These are phyloP conservation scores for Toxotes chatareus DNA, from an alignment of 2,113 vertebrate genomes.

Conservation along the genomic window DNA sequence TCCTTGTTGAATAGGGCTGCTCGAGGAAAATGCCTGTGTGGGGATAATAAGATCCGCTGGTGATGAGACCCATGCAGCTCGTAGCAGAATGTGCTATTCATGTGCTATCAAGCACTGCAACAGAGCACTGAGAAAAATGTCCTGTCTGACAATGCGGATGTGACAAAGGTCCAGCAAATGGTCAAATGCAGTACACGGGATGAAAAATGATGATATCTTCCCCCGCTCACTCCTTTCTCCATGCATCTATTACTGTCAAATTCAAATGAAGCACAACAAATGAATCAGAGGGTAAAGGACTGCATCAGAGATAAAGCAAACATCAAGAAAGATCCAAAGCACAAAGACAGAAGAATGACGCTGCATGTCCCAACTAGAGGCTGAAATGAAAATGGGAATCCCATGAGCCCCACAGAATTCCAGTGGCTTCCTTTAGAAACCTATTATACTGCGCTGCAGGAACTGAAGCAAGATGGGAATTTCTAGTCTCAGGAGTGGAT, in stretches of 20 bases:
- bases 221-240: not conserved
- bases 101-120: slow-evolving; percentile 22
- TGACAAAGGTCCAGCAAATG: slow-evolving; percentile 20
- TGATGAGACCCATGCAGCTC: slow-evolving; percentile 39
- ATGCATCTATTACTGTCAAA: not conserved
- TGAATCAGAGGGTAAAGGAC: not conserved
- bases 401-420: not conserved
- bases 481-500: not conserved
- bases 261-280: slow-evolving; percentile 1
- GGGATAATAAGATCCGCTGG: slow-evolving; percentile 30
- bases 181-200: not conserved
- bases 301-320: not conserved
- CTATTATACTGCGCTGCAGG: not conserved
- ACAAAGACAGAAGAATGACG: not conserved
- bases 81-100: slow-evolving; percentile 39
- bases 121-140: not conserved
- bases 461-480: not conserved
- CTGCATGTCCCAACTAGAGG: not conserved
- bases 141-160: slow-evolving; percentile 12
- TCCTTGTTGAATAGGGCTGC: slow-evolving; percentile 37
- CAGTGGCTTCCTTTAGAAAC: not conserved
- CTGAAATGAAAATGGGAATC: not conserved
- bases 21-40: slow-evolving; percentile 20
- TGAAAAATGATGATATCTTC: not conserved
- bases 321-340: not conserved